Percentiles rank a stretch among this genome's conserved stretches.
phyloP scores from a whole-genome alignment of 2,797 vertebrate genomes.

The Scolopax rusticola region DNA sequence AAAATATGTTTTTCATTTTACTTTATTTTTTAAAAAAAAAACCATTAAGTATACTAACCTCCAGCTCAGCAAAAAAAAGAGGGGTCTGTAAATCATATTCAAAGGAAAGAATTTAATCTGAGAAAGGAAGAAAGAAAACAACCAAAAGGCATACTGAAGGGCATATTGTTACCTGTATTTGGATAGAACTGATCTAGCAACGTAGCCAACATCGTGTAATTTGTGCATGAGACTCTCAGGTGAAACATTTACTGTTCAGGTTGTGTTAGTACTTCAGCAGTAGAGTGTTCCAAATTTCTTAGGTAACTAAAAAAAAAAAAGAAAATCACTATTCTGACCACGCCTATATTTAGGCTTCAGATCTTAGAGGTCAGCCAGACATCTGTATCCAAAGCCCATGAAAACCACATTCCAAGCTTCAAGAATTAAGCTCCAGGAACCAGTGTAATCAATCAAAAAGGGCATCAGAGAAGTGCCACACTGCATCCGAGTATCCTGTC shows the following conservation, averaged over 20 bases:
- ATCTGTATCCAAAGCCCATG: background rate
- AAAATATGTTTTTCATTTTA: background rate
- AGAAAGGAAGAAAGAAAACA: background rate
- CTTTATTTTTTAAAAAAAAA: background rate
- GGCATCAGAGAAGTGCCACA: background rate
- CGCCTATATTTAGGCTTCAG: background rate
- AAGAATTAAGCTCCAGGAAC: background rate
- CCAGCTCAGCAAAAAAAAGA: background rate
- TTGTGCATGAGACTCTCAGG: background rate
- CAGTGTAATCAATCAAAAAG: rapidly evolving
- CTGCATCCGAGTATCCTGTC: background rate
- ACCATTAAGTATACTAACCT: background rate
- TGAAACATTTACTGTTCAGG: background rate
- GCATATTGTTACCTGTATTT: background rate
- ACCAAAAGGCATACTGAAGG: background rate
- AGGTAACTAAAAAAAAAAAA: background rate
- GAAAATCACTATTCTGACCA: background rate
- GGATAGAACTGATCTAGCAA: background rate
- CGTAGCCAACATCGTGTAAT: background rate
- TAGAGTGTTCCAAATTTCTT: background rate
- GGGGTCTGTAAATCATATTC: background rate
- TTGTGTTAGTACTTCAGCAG: background rate
- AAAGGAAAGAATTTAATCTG: background rate
- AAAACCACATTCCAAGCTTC: background rate
- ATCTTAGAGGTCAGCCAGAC: background rate